Percentiles rank a stretch among this genome's conserved stretches.
Evolutionary conservation across 2,113 vertebrate species (phyloP).

Genomic region (Pampusana beccarii): DNA sequence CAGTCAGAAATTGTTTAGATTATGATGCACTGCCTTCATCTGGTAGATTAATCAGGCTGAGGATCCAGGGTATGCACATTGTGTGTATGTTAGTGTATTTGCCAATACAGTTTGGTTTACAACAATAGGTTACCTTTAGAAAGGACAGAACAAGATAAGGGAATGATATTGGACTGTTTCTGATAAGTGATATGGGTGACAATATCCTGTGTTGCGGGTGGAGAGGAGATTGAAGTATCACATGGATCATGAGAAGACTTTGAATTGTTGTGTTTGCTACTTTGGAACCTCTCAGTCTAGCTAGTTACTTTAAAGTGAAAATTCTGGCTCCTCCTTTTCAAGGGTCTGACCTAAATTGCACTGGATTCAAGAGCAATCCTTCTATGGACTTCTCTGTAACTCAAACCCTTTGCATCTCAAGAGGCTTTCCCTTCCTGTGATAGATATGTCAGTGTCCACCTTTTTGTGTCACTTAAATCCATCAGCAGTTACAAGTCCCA

Average conservation of each 20-base stretch:
- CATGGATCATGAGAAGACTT: neutral
- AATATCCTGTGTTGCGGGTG: neutral
- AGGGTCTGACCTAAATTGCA: neutral
- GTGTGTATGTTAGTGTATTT: neutral
- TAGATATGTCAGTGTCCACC: neutral
- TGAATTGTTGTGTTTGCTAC: neutral
- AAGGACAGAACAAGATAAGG: neutral
- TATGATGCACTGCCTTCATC: neutral
- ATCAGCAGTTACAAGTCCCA: neutral
- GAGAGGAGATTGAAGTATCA: neutral
- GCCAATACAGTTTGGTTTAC: neutral
- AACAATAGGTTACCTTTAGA: neutral
- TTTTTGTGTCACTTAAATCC: neutral
- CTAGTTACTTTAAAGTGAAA: neutral
- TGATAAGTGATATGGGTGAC: accelerated
- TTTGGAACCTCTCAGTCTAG: neutral
- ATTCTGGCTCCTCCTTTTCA: neutral
- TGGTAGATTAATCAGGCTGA: neutral
- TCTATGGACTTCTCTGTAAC: neutral
- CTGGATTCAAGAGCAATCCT: neutral
- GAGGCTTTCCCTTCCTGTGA: neutral
- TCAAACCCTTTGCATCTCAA: neutral
- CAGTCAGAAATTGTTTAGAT: neutral
- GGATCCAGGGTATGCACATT: neutral
- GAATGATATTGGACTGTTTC: neutral